These are phyloP conservation scores for Hycleus phaleratus DNA, from an alignment of 1,140 invertebrate genomes.

Conservation along the genomic window DNA sequence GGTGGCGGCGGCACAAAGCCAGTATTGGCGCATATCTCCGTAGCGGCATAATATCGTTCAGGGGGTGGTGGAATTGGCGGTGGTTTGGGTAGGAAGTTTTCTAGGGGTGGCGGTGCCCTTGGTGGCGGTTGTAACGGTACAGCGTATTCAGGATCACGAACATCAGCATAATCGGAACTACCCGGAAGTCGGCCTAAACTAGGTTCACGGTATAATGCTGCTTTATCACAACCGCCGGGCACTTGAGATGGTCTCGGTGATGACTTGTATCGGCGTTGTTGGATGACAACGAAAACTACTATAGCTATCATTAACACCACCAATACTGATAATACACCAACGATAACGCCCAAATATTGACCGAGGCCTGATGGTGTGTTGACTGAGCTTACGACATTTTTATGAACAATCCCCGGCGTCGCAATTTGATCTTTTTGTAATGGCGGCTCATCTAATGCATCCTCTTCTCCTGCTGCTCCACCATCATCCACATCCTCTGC, in stretches of 20 bases:
- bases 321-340: constrained; percentile 33
- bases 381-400: constrained; percentile 33
- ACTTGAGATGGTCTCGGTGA: constrained; percentile 35
- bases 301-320: constrained; percentile 32
- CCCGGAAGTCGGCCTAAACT: constrained; percentile 26
- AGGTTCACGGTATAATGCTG: constrained; percentile 35
- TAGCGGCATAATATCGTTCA: constrained; percentile 38
- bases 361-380: constrained; percentile 28
- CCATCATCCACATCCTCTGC: constrained; percentile 18
- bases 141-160: constrained; percentile 34
- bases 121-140: constrained; percentile 33
- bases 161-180: constrained; percentile 33
- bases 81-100: constrained; percentile 35
- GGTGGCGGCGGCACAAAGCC: constrained; percentile 35
- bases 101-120: constrained; percentile 29
- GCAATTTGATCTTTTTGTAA: constrained; percentile 28
- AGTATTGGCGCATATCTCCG: constrained; percentile 33
- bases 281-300: constrained; percentile 31
- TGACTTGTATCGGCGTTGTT: constrained; percentile 33
- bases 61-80: constrained; percentile 31
- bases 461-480: constrained; percentile 24
- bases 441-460: constrained; percentile 21
- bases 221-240: constrained; percentile 34
- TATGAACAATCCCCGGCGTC: constrained; percentile 21
- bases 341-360: constrained; percentile 36